Evolutionary conservation across 2,888 invertebrate genomes (phyloP), one percentile per base, ranked within the genome.

Genomic region (Heliconius hortense): DNA sequence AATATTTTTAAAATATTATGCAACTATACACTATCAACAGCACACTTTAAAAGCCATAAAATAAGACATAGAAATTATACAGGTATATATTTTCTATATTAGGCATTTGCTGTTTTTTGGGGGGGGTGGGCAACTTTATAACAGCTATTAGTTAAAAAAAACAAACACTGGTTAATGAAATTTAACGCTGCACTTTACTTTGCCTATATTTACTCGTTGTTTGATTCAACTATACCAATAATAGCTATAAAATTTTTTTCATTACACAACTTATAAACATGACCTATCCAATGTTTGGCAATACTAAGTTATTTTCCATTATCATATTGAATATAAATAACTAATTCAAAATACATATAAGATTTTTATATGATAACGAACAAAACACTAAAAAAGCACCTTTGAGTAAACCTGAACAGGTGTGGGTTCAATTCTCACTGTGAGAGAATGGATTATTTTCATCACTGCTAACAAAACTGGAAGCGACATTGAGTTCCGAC

Each of bases 231-330:
- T n/a, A 24, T 59, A 24, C n/a, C 8, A n/a, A 10, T 3, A 13
- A 4, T 13, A 60, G 60, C 26, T 60, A 24, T 59, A 60, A 60
- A 13, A 26, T 5, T 24, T 0, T 1, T 60, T 60, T 60, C n/a
- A n/a, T 67, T 67, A 43, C 67, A 67, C 43, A 67, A 43, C 43
- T 24, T 15, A 39, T 18, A 24, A 43, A 26, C 43, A 3, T 26
- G 43, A 43, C 43, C 67, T 67, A 67, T 67, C 26, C 26, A 43
- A 43, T 67, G 26, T 67, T 67, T 26, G 43, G 67, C 18, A 67
- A 67, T 18, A 48, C 26, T 8, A 18, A 43, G 18, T 24, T 43
- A 67, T 48, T 18, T 18, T 35, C 21, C 31, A 43, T 67, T 67
- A 43, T 1, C 43, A 26, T 11, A 35, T 26, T 31, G 31, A 35